Base-by-base conservation (phyloP, 1,140 invertebrate species). In the Stegodyphus mimosarum region DNA sequence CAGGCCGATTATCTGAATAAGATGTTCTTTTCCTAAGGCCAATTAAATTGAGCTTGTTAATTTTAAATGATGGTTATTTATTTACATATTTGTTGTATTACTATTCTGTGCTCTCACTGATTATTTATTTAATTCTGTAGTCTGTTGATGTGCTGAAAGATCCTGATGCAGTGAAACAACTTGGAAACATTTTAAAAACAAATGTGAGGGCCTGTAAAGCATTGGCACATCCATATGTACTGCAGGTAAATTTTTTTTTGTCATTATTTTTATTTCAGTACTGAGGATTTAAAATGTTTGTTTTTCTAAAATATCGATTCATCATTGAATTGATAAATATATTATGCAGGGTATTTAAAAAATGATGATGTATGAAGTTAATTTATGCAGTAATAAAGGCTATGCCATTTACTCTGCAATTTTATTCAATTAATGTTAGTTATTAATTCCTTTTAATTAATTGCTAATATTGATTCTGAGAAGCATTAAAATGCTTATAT, bases 201-300 rank as follows among this genome's bases (percentile, higher is more conserved):
- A 99, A 99, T 92, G 97, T 99, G 6, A 93, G 98, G 88, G 98
- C 98, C 49, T 99, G 98, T 90, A 98, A 98, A 92, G 97, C 98
- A 70, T 92, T 99, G 69, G 98, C 97, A 10, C 97, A 99, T 92
- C 95, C 96, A 9, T 99, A 98, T 92, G 97, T 99, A 88, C 93
- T 95, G 87, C 98, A 98, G 91, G 92, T 93, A 89, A 67, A 55
- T 55, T 55, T 60, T 60, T 60, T 60, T 15, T 60, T 60, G 55
- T 60, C 9, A 5, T 60, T 60, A 60, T 10, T 60, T 60, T 60
- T 60, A 60, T 60, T 9, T 60, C 9, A 10, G 55, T 60, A 15
- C 5, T 9, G 15, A 60, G 9, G 15, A 60, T 60, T 60, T 60
- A 15, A 60, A 60, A 60, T 60, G 15, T 10, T 2, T 60, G 2